Percentiles rank a stretch among this genome's conserved stretches.
Evolutionary conservation across 1,140 invertebrate genomes (phyloP).

Genomic region (Luehdorfia chinensis): DNA sequence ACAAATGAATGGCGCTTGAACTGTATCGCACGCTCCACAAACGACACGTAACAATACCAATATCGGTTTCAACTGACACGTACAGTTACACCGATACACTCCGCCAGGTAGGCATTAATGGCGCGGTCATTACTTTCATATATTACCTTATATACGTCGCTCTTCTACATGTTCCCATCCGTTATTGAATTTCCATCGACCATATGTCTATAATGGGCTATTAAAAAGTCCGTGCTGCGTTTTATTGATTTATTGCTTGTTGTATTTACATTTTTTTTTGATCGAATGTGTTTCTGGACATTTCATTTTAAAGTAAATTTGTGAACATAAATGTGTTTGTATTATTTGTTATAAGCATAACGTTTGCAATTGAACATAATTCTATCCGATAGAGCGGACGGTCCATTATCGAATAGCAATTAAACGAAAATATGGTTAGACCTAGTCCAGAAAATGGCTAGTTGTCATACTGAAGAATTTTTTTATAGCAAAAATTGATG

Average conservation of each 20-base stretch:
- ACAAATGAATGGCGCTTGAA: slow-evolving; percentile 26
- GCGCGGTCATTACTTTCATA: slow-evolving; percentile 11
- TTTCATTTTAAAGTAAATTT: not conserved
- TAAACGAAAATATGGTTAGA: too few relatives aligned
- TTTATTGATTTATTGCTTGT: slow-evolving; percentile 3
- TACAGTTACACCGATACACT: slow-evolving; percentile 3
- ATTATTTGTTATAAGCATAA: too few relatives aligned
- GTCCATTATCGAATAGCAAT: too few relatives aligned
- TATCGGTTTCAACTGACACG: slow-evolving; percentile 13
- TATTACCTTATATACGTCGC: not conserved
- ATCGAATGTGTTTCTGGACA: not conserved
- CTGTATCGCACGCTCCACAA: slow-evolving; percentile 37
- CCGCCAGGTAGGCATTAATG: slow-evolving; percentile 2
- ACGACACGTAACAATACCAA: slow-evolving; percentile 15
- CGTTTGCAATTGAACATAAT: too few relatives aligned
- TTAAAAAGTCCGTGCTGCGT: slow-evolving; percentile 1
- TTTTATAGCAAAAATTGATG: too few relatives aligned
- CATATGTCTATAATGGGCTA: slow-evolving; percentile 9
- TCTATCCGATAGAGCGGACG: too few relatives aligned
- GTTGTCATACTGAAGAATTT: too few relatives aligned
- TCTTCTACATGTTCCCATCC: not conserved
- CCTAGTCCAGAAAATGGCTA: too few relatives aligned
- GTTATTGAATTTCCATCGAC: slow-evolving; percentile 11
- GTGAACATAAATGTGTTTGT: too few relatives aligned
- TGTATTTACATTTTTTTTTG: not conserved